phyloP scores from a whole-genome alignment of 2,888 invertebrate species.

The Cheilosia variabilis region DNA sequence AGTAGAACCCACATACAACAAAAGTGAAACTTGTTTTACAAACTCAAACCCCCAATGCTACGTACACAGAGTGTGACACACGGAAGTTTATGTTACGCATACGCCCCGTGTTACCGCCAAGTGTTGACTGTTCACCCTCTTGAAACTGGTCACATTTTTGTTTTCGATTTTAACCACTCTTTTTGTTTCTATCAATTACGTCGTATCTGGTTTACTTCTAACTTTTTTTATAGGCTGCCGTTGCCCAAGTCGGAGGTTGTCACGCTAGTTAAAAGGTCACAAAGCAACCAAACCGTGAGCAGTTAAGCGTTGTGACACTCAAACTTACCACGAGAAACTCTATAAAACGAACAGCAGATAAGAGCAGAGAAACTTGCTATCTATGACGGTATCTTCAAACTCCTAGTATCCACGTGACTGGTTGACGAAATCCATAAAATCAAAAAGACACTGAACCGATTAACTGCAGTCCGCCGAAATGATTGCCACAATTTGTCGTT shows the following conservation, averaged over 20 bases:
- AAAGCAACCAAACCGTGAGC: slow-evolving; percentile 19
- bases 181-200: slow-evolving; percentile 20
- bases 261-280: slow-evolving; percentile 31
- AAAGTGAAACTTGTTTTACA: slow-evolving; percentile 40
- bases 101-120: slow-evolving; percentile 41
- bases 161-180: slow-evolving; percentile 29
- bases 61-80: slow-evolving; percentile 16
- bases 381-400: background rate
- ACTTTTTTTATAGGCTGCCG: slow-evolving; percentile 6
- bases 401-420: slow-evolving; percentile 34
- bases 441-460: slow-evolving; percentile 14
- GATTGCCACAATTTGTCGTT: background rate
- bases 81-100: slow-evolving; percentile 56
- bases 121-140: background rate
- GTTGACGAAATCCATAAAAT: slow-evolving; percentile 43
- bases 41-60: background rate
- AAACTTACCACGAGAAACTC: slow-evolving; percentile 40
- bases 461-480: background rate
- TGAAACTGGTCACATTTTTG: slow-evolving; percentile 50
- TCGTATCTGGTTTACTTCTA: slow-evolving; percentile 33
- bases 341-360: slow-evolving; percentile 4
- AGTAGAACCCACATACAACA: slow-evolving; percentile 13
- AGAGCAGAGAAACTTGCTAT: background rate
- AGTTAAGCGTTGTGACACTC: slow-evolving; percentile 26
- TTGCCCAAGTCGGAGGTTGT: slow-evolving; percentile 31